Evolutionary conservation across 2,888 invertebrate species (phyloP).

Genomic region (Epistrophe grossulariae): DNA sequence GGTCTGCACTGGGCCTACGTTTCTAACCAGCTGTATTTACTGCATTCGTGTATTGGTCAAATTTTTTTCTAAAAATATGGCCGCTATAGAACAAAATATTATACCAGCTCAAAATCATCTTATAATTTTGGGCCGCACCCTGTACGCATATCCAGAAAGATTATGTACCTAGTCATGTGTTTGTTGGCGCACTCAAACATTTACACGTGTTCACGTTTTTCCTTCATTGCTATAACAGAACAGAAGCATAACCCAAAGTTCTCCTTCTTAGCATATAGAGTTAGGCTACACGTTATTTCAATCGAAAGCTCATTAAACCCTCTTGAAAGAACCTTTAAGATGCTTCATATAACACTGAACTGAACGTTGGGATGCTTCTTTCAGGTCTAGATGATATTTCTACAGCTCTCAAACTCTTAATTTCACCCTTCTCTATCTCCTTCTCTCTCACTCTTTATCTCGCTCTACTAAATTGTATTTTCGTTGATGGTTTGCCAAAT

Average conservation of each 20-base stretch:
- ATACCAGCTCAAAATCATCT: no score
- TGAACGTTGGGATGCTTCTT: background rate
- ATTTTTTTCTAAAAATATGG: no score
- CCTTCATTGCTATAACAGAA: background rate
- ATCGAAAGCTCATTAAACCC: conserved; percentile 64
- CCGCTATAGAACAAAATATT: no score
- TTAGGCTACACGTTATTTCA: conserved; percentile 47
- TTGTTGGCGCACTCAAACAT: background rate
- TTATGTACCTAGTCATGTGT: no score
- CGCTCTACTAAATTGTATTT: conserved; percentile 38
- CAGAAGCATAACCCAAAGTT: background rate
- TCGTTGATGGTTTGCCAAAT: conserved; percentile 52
- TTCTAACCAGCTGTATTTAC: no score
- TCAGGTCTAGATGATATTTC: conserved; percentile 1
- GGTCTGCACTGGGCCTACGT: no score
- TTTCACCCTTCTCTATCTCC: background rate
- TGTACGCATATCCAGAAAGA: no score
- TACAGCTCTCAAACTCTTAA: background rate
- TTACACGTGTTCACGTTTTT: conserved; percentile 19
- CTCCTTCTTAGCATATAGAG: background rate
- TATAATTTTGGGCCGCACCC: no score
- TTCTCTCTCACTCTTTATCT: background rate
- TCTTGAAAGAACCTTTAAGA: conserved; percentile 2
- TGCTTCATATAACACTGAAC: background rate
- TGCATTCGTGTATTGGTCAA: no score